Evolutionary conservation across 2,797 vertebrate genomes (phyloP), one percentile per base, ranked within the genome.

Genomic region (Microcaecilia unicolor): DNA sequence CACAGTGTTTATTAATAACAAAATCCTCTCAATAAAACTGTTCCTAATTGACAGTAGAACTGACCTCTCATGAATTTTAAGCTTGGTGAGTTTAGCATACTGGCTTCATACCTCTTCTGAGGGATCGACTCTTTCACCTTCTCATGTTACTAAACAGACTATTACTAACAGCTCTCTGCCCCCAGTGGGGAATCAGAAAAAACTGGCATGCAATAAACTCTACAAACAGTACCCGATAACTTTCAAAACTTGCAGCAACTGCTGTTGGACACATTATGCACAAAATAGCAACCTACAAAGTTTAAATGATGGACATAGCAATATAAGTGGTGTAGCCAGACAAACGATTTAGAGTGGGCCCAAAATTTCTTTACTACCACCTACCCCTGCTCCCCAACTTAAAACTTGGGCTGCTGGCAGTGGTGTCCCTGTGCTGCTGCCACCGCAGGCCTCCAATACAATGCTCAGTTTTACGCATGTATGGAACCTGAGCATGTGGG

Each of bases 141-240:
- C 64, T 74, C 52, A 34, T 32, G 37, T 74, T 78, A 57, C 55
- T 25, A 40, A 48, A 50, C 25, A 41, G 29, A 29, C 34, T 59
- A 44, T 35, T 34, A 53, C 25, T 22, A 48, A 25, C n/a, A n/a
- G 27, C 48, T 31, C 41, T 46, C 36, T 34, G n/a, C n/a, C n/a
- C n/a, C n/a, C n/a, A 16, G 50, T 34, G 10, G 6, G 22, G 15
- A 23, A 36, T 23, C 38, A 56, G 37, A 27, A 31, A n/a, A 40
- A 27, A 22, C 16, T 37, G 25, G 25, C 15, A 11, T 31, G 9
- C 24, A 53, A 32, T 51, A 18, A 53, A 38, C 27, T 23, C 37
- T 5, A 17, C 9, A 49, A 51, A 24, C n/a, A 29, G 11, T 6
- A 2, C 12, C 10, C 27, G 10, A 25, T 14, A 34, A 16, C 6